These are phyloP conservation scores for Sphaerodactylus townsendi DNA, from an alignment of 2,113 vertebrate species.

Conservation along the genomic window DNA sequence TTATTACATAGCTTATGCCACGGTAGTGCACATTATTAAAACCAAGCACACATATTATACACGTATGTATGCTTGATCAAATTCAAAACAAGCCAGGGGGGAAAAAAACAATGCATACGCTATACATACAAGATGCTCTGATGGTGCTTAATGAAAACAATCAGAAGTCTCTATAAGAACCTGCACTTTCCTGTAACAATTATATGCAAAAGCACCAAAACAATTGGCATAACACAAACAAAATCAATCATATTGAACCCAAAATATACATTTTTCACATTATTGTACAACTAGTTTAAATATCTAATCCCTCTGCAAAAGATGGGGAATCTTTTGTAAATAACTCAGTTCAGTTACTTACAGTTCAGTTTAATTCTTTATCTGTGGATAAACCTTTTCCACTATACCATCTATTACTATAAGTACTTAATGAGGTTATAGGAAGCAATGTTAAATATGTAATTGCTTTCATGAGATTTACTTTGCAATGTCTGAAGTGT, in stretches of 20 bases:
- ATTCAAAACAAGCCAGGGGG: constrained; percentile 8
- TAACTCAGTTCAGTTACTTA: constrained; percentile 33
- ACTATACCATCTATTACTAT: constrained; percentile 21
- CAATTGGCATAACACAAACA: constrained; percentile 29
- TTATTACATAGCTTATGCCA: constrained; percentile 35
- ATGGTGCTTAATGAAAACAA: constrained; percentile 33
- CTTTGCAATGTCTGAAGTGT: constrained; percentile 20
- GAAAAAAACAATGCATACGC: constrained; percentile 9
- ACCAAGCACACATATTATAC: constrained; percentile 24
- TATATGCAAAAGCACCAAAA: constrained; percentile 34
- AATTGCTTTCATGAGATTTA: constrained; percentile 5
- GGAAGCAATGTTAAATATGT: constrained; percentile 30
- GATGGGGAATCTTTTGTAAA: constrained; percentile 18
- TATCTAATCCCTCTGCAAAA: constrained; percentile 24
- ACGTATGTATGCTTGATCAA: constrained; percentile 13
- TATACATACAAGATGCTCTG: constrained; percentile 39
- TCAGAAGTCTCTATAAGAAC: constrained; percentile 32
- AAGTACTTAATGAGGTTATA: not conserved
- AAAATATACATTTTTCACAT: constrained; percentile 48
- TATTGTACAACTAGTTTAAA: constrained; percentile 34
- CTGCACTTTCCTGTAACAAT: constrained; percentile 38
- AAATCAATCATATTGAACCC: constrained; percentile 30
- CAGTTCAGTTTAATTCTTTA: constrained; percentile 31
- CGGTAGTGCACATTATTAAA: constrained; percentile 40
- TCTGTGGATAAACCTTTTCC: constrained; percentile 12